A percentile compares a stretch with the other conserved stretches of the same genome.
phyloP scores from a whole-genome alignment of 2,888 invertebrate genomes.

The Cybosia mesomella region DNA sequence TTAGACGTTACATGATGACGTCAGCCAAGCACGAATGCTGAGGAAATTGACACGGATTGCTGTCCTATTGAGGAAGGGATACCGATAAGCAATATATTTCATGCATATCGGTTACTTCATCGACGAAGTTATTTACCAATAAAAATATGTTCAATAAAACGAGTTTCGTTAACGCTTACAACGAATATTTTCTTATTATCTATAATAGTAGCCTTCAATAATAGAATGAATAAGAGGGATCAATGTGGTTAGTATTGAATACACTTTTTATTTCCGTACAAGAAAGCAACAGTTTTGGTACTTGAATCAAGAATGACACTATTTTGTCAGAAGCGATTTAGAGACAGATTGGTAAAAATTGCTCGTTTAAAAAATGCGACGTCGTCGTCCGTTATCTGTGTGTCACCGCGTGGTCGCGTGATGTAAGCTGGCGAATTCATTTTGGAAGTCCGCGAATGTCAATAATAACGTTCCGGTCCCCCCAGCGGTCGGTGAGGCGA shows the following conservation, averaged over 20 bases:
- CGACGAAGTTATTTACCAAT: constrained; percentile 7
- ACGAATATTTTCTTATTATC: constrained; percentile 1
- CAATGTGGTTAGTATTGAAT: background rate
- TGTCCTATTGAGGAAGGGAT: constrained; percentile 48
- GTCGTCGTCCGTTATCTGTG: constrained; percentile 33
- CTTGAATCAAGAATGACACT: background rate
- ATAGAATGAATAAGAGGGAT: background rate
- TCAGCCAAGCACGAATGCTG: constrained; percentile 30
- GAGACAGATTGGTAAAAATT: background rate
- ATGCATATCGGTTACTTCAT: constrained; percentile 9
- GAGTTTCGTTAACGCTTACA: background rate
- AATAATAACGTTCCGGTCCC: constrained; percentile 83
- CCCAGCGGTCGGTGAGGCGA: constrained; percentile 78
- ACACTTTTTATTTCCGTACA: background rate
- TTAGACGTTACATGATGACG: constrained; percentile 47
- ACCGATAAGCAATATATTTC: constrained; percentile 33
- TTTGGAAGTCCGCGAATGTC: constrained; percentile 84
- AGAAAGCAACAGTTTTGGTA: background rate
- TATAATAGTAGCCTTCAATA: background rate
- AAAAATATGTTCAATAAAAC: constrained; percentile 12
- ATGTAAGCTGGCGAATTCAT: constrained; percentile 67
- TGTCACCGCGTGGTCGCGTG: constrained; percentile 50
- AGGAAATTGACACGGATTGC: constrained; percentile 51
- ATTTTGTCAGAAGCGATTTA: background rate
- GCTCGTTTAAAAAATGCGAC: constrained; percentile 6